Evolutionary conservation across 2,113 vertebrate species (phyloP).

Genomic region (Psophia crepitans): DNA sequence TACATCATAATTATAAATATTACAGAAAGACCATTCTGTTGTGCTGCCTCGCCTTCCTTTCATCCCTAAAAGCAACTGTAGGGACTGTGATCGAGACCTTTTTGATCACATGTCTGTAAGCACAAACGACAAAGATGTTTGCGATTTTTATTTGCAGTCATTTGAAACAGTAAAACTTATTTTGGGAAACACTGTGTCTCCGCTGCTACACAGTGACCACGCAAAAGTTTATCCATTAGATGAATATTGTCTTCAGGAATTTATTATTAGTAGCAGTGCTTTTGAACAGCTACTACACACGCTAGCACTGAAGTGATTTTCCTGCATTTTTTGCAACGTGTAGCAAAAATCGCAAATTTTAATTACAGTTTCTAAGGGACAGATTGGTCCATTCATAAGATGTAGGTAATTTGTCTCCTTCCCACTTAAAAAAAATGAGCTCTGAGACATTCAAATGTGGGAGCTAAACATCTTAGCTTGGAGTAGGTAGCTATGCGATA

Average conservation of each 20-base stretch:
- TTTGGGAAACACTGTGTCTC: not conserved
- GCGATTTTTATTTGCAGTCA: not conserved
- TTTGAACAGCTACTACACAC: not conserved
- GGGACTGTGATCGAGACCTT: too few relatives aligned
- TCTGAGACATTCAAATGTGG: not conserved
- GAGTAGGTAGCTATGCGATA: not conserved
- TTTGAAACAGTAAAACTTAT: not conserved
- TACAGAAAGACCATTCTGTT: slow-evolving; percentile 4
- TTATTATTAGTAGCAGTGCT: not conserved
- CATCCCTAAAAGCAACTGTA: not conserved
- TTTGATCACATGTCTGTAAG: not conserved
- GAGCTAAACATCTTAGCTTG: not conserved
- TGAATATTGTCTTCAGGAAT: not conserved
- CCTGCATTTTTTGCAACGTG: not conserved
- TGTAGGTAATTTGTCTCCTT: not conserved
- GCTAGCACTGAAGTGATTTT: not conserved
- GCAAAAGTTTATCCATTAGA: not conserved
- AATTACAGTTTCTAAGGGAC: not conserved
- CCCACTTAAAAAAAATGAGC: not conserved
- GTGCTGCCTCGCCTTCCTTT: not conserved
- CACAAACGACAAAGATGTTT: not conserved
- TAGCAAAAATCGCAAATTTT: not conserved
- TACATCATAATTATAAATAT: slow-evolving; percentile 29
- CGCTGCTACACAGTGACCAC: not conserved
- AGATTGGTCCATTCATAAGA: not conserved